Conservation (phyloP, 2,113 vertebrate genomes). For the Elanoides forficatus region DNA sequence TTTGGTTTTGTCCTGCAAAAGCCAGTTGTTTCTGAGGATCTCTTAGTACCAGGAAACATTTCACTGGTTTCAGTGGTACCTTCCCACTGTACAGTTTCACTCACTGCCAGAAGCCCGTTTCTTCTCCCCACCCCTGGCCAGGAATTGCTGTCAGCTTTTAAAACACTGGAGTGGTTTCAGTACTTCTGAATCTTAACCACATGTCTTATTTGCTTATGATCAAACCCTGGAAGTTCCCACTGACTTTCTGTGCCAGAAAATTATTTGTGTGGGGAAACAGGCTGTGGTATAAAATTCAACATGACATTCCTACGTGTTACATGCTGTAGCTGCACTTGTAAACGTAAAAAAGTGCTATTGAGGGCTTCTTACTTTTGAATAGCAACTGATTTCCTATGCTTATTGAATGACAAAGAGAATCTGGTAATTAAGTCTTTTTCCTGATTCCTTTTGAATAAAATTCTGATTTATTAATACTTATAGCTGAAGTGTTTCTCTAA, state of each 20-base stretch:
- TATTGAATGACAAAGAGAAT: neutral
- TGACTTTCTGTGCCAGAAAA: neutral
- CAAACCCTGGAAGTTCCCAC: neutral
- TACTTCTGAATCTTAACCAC: neutral
- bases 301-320: fast-evolving
- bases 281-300: neutral
- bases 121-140: neutral
- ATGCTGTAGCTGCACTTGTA: neutral
- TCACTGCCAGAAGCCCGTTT: neutral
- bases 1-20: neutral
- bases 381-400: neutral
- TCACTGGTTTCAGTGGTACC: neutral
- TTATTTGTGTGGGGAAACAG: neutral
- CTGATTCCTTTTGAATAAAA: neutral
- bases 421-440: neutral
- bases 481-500: neutral
- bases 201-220: neutral
- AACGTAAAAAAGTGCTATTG: neutral
- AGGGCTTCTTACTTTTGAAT: neutral
- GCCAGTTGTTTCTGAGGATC: neutral
- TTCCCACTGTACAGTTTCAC: neutral
- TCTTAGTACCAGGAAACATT: neutral
- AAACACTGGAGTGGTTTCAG: neutral
- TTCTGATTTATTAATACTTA: neutral
- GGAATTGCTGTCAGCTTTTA: neutral